A percentile compares a stretch with the other conserved stretches of the same genome.
These are phyloP conservation scores for Pyrgus malvae DNA, from an alignment of 2,888 invertebrate genomes.

Conservation along the genomic window DNA sequence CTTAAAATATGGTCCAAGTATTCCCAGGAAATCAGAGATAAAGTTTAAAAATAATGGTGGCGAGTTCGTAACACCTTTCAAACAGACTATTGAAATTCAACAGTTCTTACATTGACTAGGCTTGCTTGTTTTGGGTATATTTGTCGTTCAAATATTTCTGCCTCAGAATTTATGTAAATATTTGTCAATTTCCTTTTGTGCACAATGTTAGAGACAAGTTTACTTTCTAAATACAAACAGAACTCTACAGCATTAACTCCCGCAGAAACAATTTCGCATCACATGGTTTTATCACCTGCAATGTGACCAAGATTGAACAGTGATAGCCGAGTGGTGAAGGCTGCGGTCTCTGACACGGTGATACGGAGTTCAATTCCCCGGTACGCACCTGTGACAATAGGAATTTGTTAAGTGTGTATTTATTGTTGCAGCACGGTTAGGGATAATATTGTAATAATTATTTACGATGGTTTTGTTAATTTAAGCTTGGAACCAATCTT, in stretches of 20 bases:
- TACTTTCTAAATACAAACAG: background rate
- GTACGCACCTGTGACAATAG: too few species aligned
- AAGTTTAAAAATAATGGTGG: conserved; percentile 20
- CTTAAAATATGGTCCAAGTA: conserved; percentile 12
- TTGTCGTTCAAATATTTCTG: conserved; percentile 22
- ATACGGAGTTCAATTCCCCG: too few species aligned
- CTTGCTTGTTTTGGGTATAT: conserved; percentile 14
- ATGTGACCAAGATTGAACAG: too few species aligned
- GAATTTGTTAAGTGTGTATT: too few species aligned
- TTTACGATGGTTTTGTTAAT: too few species aligned
- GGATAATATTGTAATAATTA: too few species aligned
- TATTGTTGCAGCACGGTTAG: too few species aligned
- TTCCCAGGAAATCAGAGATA: conserved; percentile 9
- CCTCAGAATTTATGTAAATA: conserved; percentile 10
- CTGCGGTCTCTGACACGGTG: too few species aligned
- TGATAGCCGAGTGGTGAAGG: too few species aligned
- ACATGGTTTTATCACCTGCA: too few species aligned
- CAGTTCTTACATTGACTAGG: conserved; percentile 27
- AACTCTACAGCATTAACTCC: background rate
- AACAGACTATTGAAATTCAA: conserved; percentile 33
- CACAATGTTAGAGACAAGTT: conserved; percentile 15
- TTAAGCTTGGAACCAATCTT: too few species aligned
- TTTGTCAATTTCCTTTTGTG: conserved; percentile 15
- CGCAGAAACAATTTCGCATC: too few species aligned
- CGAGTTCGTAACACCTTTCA: conserved; percentile 21